A percentile compares a stretch with the other conserved stretches of the same genome.
Evolutionary conservation across 2,888 invertebrate genomes (phyloP).

Genomic region (Drosophila formosana): DNA sequence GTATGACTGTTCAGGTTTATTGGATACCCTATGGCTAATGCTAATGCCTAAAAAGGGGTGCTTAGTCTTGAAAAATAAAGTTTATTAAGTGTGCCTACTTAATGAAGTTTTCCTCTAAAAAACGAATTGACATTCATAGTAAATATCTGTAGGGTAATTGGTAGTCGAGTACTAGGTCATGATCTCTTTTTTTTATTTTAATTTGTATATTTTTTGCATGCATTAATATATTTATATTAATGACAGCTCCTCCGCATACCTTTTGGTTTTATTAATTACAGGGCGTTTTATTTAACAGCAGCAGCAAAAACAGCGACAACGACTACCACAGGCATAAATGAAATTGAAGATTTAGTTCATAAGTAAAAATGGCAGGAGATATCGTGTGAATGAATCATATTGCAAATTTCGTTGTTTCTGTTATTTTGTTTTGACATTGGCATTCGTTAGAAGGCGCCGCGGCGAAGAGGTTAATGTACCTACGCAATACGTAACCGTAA

Average conservation of each 20-base stretch:
- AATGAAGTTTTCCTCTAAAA: neutral
- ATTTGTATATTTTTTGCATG: conserved; percentile 18
- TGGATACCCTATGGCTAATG: neutral
- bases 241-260: conserved; percentile 50
- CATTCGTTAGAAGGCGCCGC: conserved; percentile 41
- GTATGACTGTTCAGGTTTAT: conserved; percentile 28
- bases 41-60: neutral
- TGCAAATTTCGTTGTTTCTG: conserved; percentile 55
- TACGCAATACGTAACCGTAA: conserved; percentile 52
- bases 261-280: conserved; percentile 67
- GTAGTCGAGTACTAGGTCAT: neutral
- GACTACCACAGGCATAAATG: conserved; percentile 29
- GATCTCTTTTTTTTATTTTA: neutral
- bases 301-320: conserved; percentile 15
- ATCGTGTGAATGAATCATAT: conserved; percentile 67
- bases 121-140: neutral
- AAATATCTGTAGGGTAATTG: neutral
- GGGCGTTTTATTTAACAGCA: conserved; percentile 29
- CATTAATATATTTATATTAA: no score
- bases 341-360: conserved; percentile 44
- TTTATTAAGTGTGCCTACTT: no score
- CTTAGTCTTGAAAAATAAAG: neutral
- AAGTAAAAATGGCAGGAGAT: conserved; percentile 29
- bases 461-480: conserved; percentile 54
- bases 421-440: conserved; percentile 68